Percentiles rank a stretch among this genome's conserved stretches.
These are phyloP conservation scores for Hydrozoanthus gracilis DNA, from an alignment of 92 coral and sea anemone species.

Conservation along the genomic window DNA sequence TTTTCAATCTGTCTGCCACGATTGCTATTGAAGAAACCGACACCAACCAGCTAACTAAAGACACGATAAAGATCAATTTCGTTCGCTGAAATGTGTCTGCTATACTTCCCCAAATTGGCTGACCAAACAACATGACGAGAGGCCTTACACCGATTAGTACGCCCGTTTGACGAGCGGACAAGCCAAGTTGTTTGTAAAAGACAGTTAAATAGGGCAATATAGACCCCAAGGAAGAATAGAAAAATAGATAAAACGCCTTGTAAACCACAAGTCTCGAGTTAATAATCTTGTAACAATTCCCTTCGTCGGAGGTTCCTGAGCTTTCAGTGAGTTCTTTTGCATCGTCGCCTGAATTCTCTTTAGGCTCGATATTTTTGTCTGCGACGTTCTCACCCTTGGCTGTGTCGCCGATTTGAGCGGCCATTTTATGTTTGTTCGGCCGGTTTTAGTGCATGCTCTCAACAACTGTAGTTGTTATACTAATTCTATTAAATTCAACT, in stretches of 20 bases:
- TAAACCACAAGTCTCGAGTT: constrained; percentile 69
- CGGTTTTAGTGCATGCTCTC: not conserved
- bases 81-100: constrained; percentile 77
- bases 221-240: constrained; percentile 86
- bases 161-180: constrained; percentile 94
- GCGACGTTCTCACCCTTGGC: not conserved
- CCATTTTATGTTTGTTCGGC: constrained; percentile 1
- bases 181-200: constrained; percentile 92
- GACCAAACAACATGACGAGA: constrained; percentile 77
- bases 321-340: not conserved
- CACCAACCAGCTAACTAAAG: constrained; percentile 83
- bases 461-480: no score
- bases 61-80: constrained; percentile 76
- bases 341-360: not conserved
- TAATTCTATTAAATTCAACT: no score
- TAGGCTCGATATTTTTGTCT: not conserved
- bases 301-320: constrained; percentile 19
- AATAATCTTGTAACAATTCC: constrained; percentile 57
- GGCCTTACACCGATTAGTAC: constrained; percentile 87
- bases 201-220: constrained; percentile 91
- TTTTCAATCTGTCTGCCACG: constrained; percentile 69
- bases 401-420: not conserved
- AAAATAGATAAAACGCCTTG: constrained; percentile 89
- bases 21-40: constrained; percentile 79
- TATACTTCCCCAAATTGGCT: constrained; percentile 87